Conservation (phyloP, 2,797 vertebrate species). For the Gymnothorax javanicus region DNA sequence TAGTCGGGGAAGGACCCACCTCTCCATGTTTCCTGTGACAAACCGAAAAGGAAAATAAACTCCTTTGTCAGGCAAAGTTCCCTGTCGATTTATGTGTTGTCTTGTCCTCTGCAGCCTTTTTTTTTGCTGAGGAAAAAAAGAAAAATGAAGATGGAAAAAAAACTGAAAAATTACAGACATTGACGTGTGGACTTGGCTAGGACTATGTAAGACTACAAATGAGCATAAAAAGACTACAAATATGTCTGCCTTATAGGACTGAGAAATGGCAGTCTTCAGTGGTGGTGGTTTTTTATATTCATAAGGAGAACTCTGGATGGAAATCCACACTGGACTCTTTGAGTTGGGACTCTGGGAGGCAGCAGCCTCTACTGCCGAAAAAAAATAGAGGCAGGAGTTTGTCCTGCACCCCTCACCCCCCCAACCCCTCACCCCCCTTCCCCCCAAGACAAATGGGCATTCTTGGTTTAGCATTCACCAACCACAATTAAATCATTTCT, state of each 20-base stretch:
- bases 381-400: conserved; percentile 39
- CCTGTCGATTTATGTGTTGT: conserved; percentile 54
- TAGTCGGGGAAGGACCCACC: conserved; percentile 16
- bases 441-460: conserved; percentile 72
- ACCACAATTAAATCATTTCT: conserved; percentile 67
- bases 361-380: conserved; percentile 35
- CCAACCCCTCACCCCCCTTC: conserved; percentile 64
- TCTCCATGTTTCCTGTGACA: conserved; percentile 37
- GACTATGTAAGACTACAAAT: conserved; percentile 52
- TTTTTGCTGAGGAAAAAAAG: conserved; percentile 36
- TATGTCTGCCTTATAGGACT: conserved; percentile 51
- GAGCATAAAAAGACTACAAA: conserved; percentile 50
- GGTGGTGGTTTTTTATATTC: conserved; percentile 59
- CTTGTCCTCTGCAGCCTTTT: conserved; percentile 59
- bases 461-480: conserved; percentile 68
- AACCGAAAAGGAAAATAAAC: conserved; percentile 21
- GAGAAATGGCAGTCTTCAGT: conserved; percentile 67
- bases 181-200: conserved; percentile 60
- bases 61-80: conserved; percentile 44
- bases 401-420: conserved; percentile 46
- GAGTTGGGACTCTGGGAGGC: conserved; percentile 46
- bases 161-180: conserved; percentile 58
- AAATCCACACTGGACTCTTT: conserved; percentile 67
- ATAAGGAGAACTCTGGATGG: conserved; percentile 61
- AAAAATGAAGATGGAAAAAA: conserved; percentile 46